phyloP scores from a whole-genome alignment of 2,888 invertebrate species.

The Eugnorisma glareosa region DNA sequence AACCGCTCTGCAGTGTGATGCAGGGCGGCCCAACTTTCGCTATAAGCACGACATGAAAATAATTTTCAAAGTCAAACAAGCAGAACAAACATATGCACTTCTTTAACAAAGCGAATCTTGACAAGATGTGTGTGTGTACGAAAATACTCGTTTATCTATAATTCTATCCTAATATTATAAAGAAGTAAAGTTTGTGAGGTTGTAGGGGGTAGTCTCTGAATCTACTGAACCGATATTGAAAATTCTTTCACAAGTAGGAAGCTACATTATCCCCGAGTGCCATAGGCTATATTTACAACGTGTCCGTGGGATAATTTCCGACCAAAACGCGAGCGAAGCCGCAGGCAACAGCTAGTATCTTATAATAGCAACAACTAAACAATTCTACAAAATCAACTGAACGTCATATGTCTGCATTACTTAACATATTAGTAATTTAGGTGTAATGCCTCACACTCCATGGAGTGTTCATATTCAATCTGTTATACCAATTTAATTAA shows the following conservation, averaged over 20 bases:
- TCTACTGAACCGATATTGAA: too few species aligned
- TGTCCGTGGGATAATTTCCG: too few species aligned
- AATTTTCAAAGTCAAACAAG: not conserved
- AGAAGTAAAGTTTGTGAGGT: too few species aligned
- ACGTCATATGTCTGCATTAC: constrained; percentile 21
- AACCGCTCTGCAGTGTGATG: constrained; percentile 28
- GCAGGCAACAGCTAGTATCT: too few species aligned
- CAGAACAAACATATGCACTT: not conserved
- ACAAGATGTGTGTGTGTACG: not conserved
- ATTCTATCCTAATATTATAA: too few species aligned
- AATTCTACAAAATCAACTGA: constrained; percentile 11
- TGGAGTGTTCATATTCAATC: constrained; percentile 43
- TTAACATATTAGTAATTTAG: constrained; percentile 25
- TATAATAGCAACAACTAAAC: not conserved
- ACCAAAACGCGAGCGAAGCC: too few species aligned
- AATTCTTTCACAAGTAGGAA: too few species aligned
- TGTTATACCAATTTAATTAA: constrained; percentile 54
- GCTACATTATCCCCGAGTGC: too few species aligned
- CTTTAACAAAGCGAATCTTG: not conserved
- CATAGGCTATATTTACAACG: too few species aligned
- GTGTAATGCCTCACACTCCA: constrained; percentile 19
- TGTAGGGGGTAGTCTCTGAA: too few species aligned
- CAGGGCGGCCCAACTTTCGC: not conserved
- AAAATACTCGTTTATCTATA: too few species aligned
- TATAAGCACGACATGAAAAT: not conserved